phyloP scores from a whole-genome alignment of 2,888 invertebrate species.

The Platynereis dumerilii region DNA sequence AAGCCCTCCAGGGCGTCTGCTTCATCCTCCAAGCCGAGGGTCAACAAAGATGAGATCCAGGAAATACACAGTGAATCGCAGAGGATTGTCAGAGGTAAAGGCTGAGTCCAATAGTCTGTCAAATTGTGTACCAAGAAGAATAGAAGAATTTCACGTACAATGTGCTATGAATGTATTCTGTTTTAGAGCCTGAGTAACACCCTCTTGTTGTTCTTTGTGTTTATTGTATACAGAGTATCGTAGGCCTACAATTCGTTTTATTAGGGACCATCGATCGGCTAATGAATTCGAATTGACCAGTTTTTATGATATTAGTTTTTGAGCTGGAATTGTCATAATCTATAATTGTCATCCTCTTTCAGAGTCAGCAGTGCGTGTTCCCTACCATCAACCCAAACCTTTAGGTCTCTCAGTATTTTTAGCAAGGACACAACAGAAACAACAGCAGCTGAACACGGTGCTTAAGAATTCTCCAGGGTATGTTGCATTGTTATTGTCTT shows the following conservation, averaged over 20 bases:
- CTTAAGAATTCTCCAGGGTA: conserved; percentile 65
- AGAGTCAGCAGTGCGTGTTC: conserved; percentile 78
- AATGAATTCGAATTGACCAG: too few species aligned
- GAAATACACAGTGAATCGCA: conserved; percentile 81
- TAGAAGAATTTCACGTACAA: too few species aligned
- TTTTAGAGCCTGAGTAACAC: too few species aligned
- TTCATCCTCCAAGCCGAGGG: not conserved
- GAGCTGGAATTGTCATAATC: not conserved
- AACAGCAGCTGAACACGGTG: conserved; percentile 42
- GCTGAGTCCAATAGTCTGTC: not conserved
- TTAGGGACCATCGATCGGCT: too few species aligned
- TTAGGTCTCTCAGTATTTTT: conserved; percentile 80
- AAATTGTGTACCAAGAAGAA: not conserved
- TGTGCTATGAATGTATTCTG: too few species aligned
- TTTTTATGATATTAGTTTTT: not conserved
- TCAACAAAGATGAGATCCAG: conserved; percentile 20
- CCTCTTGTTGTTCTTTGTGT: too few species aligned
- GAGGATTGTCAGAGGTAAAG: conserved; percentile 71
- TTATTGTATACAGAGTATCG: too few species aligned
- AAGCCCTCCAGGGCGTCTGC: conserved; percentile 9
- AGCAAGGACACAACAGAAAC: conserved; percentile 56
- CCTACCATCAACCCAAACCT: conserved; percentile 86
- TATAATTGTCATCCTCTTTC: conserved; percentile 25
- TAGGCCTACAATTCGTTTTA: too few species aligned
- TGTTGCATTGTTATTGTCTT: too few species aligned